Conservation (phyloP, 1,140 invertebrate genomes). For the Belonocnema kinseyi region DNA sequence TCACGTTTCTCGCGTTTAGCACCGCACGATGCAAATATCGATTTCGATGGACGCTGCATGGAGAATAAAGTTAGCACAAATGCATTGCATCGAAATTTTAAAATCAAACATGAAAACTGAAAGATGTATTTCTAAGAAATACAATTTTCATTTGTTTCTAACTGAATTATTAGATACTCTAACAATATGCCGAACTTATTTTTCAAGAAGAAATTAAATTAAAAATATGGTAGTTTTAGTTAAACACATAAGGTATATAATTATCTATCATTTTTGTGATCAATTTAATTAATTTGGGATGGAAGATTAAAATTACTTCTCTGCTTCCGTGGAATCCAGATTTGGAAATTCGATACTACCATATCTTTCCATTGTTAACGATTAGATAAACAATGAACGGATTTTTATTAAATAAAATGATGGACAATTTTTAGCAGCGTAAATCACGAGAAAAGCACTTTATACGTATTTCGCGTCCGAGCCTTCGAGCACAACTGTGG, state of each 20-base stretch:
- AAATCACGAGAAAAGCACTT: background rate
- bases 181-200: too few relatives aligned
- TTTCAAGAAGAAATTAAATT: background rate
- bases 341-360: background rate
- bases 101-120: conserved; percentile 1
- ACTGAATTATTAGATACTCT: too few relatives aligned
- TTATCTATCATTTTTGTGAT: too few relatives aligned
- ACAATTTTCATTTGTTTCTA: too few relatives aligned
- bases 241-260: background rate
- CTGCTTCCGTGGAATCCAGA: background rate
- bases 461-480: background rate
- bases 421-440: background rate
- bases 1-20: background rate
- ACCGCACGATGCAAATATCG: conserved; percentile 8
- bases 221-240: background rate
- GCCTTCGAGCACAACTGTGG: conserved; percentile 9
- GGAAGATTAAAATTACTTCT: background rate
- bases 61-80: background rate
- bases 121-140: background rate
- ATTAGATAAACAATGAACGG: background rate
- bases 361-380: conserved; percentile 12
- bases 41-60: background rate
- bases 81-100: background rate
- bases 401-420: background rate
- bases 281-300: background rate